phyloP scores from a whole-genome alignment of 2,113 vertebrate species.

The Hypocryptadius cinnamomeus region DNA sequence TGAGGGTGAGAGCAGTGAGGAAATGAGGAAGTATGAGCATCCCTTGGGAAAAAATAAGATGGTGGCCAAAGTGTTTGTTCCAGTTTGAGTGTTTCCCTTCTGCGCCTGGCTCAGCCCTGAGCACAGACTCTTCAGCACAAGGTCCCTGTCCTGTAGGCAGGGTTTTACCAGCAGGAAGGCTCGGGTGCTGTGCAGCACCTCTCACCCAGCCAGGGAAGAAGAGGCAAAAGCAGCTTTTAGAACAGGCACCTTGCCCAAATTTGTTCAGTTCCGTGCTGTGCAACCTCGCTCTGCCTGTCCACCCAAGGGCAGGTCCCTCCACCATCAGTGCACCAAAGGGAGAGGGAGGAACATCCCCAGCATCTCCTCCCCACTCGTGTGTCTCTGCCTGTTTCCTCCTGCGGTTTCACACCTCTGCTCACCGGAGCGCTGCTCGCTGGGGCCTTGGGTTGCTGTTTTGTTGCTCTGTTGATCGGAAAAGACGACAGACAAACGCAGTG shows the following conservation, averaged over 20 bases:
- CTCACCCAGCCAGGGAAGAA: not conserved
- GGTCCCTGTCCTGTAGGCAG: rapidly evolving
- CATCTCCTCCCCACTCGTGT: not conserved
- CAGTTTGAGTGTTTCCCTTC: not conserved
- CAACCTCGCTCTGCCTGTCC: rapidly evolving
- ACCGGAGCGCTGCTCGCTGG: not conserved
- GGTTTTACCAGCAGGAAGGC: not conserved
- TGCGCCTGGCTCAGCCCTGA: not conserved
- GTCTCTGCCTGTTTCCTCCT: not conserved
- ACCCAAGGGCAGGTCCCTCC: not conserved
- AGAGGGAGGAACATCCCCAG: not conserved
- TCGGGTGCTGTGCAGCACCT: rapidly evolving
- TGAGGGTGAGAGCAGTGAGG: not conserved
- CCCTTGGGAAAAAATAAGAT: not conserved
- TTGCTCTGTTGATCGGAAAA: constrained; percentile 31
- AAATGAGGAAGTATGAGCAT: not conserved
- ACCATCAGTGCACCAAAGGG: rapidly evolving
- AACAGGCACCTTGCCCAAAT: not conserved
- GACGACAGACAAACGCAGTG: not conserved
- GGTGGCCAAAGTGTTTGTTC: not conserved
- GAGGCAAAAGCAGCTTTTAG: not conserved
- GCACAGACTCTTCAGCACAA: not conserved
- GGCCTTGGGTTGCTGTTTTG: not conserved
- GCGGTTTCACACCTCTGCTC: constrained; percentile 22
- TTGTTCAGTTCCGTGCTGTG: not conserved